Evolutionary conservation across 35 echinoderm and acorn worm species (phyloP).

Genomic region (Anneissia japonica): DNA sequence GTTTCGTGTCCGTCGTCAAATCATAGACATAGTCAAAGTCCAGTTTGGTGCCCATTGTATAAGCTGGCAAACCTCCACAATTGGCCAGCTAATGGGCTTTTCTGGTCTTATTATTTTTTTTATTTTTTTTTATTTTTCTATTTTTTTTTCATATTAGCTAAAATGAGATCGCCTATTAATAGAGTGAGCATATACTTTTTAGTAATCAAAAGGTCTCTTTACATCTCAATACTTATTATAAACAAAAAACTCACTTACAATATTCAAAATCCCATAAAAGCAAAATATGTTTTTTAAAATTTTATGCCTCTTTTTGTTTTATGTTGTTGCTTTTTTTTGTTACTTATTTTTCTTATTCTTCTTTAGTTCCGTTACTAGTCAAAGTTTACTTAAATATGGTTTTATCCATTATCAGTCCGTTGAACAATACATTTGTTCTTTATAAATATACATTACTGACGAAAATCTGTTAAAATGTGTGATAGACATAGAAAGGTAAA

Average conservation of each 20-base stretch:
- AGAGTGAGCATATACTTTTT: neutral
- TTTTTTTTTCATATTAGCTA: neutral
- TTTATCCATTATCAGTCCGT: conserved; percentile 1
- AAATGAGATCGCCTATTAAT: neutral
- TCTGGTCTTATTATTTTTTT: neutral
- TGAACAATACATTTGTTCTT: neutral
- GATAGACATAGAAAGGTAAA: no score
- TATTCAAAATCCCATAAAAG: neutral
- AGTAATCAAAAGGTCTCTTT: neutral
- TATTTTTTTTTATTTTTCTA: neutral
- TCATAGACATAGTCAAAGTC: neutral
- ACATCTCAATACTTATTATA: no score
- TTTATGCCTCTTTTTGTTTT: neutral
- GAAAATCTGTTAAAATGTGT: neutral
- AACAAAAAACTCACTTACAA: neutral
- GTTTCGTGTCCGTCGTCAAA: neutral
- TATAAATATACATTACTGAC: neutral
- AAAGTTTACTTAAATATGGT: neutral
- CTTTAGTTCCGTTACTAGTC: neutral
- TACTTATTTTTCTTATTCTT: neutral
- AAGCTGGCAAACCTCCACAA: neutral
- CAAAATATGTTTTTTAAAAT: neutral
- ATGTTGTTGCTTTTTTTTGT: neutral
- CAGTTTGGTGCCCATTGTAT: neutral
- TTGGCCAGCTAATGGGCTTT: neutral